Percentiles rank a stretch among this genome's conserved stretches.
phyloP scores from a whole-genome alignment of 2,113 vertebrate species.

The Silurus meridionalis region DNA sequence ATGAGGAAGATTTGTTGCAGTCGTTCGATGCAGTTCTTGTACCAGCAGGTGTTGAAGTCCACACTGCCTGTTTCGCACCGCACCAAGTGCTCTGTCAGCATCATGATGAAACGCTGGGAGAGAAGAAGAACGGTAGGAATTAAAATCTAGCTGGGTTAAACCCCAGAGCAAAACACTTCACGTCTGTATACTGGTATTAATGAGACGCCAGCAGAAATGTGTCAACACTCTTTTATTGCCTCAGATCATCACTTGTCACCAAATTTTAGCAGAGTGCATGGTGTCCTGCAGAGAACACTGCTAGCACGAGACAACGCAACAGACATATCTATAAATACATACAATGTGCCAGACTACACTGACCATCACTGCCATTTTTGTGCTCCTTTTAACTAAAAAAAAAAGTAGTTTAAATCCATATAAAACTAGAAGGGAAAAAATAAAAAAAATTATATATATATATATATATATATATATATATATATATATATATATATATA shows the following conservation, averaged over 20 bases:
- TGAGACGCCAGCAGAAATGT: not conserved
- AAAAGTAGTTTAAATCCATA: not conserved
- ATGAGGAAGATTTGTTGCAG: constrained; percentile 96
- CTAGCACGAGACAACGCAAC: not conserved
- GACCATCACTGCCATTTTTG: not conserved
- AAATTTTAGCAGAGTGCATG: not conserved
- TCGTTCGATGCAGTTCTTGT: constrained; percentile 93
- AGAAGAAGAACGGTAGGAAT: not conserved
- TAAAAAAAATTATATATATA: too few relatives aligned
- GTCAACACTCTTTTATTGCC: not conserved
- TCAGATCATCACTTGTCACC: not conserved
- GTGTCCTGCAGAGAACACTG: not conserved
- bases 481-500: too few relatives aligned
- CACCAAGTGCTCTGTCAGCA: constrained; percentile 94
- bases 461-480: too few relatives aligned
- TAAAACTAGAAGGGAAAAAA: not conserved
- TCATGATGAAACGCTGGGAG: constrained; percentile 93
- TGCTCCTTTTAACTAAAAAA: not conserved
- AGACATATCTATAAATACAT: not conserved
- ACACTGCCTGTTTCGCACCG: constrained; percentile 90
- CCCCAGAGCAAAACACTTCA: not conserved
- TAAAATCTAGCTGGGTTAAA: not conserved
- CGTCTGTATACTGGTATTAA: not conserved
- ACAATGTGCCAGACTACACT: not conserved
- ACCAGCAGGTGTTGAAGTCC: constrained; percentile 92